Evolutionary conservation across 2,113 vertebrate species (phyloP), one percentile per base, ranked within the genome.

Genomic region (Pelecanus crispus): DNA sequence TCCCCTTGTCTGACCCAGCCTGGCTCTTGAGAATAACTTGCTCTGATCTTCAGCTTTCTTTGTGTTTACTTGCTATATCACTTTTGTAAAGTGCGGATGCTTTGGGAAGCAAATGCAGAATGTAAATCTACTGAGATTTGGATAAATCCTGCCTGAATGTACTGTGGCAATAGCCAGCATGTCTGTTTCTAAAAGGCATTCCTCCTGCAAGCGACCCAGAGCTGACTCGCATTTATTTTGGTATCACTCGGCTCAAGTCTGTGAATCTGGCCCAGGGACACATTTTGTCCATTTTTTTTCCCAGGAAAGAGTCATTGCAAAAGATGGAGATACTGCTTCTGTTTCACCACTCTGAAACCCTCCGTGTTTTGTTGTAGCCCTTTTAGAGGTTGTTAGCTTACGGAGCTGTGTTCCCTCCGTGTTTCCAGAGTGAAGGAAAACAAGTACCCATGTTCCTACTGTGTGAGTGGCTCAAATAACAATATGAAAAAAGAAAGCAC

Each of bases 331-430:
- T 86, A 65, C 0, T 91, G 42, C 45, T 88, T 95, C 80, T 68
- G 19, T 92, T 86, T 91, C 62, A 88, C 67, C 19, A 25, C 42
- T 88, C 59, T 86, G 90, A 96, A 96, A 66, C 29, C 68, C 88
- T 93, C 83, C 85, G 82, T 94, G 95, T 90, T 95, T 92, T 91
- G 65, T 93, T 93, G 88, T 94, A 94, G 96, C 53, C 38, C 90
- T 96, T 97, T 97, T 94, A 94, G 91, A 95, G 44, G 58, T 52
- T 93, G 91, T 95, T 96, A 94, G 86, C 68, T 92, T 93, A 87
- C 75, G 74, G 91, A 96, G 80, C 70, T 95, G 73, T 92, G 89
- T 55, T 96, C 50, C 26, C 49, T 91, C 78, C 6, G 1, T 89
- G 88, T 63, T 97, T 95, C 91, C 67, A 91, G 80, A 92, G 53